Evolutionary conservation across 2,888 invertebrate species (phyloP).

Genomic region (Lasioglossum calceatum): DNA sequence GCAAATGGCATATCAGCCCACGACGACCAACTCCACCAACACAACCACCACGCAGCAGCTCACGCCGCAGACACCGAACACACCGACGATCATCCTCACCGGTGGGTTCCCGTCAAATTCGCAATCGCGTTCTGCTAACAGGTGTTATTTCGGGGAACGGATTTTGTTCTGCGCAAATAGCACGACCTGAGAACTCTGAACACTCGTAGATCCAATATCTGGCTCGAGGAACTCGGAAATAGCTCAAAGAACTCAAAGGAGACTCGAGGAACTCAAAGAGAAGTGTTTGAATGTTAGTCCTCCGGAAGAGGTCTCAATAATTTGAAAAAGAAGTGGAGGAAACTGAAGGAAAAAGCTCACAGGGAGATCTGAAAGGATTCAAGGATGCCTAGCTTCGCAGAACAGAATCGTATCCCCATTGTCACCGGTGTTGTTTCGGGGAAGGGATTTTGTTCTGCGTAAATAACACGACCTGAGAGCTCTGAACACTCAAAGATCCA

Average conservation of each 20-base stretch:
- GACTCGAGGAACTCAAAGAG: background rate
- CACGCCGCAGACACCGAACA: conserved; percentile 88
- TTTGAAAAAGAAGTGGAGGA: background rate
- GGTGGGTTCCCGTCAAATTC: conserved; percentile 85
- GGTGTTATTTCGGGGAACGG: background rate
- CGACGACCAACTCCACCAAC: conserved; percentile 83
- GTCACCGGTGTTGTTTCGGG: background rate
- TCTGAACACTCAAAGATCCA: too few species aligned
- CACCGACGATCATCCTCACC: conserved; percentile 93
- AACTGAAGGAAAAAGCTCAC: background rate
- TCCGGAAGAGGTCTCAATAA: background rate
- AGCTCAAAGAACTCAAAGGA: background rate
- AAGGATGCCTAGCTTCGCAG: background rate
- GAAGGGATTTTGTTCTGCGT: background rate
- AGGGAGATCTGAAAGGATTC: background rate
- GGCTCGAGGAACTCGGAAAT: background rate
- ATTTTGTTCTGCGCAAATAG: background rate
- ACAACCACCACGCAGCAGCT: conserved; percentile 76
- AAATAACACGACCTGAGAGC: too few species aligned
- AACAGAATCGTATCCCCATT: background rate
- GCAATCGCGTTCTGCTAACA: background rate
- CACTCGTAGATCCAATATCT: background rate
- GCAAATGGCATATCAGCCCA: conserved; percentile 83
- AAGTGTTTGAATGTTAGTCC: too few species aligned
- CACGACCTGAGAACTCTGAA: background rate